Percentiles rank a stretch among this genome's conserved stretches.
These are phyloP conservation scores for Chrysotoxum bicinctum DNA, from an alignment of 2,888 invertebrate genomes.

Conservation along the genomic window DNA sequence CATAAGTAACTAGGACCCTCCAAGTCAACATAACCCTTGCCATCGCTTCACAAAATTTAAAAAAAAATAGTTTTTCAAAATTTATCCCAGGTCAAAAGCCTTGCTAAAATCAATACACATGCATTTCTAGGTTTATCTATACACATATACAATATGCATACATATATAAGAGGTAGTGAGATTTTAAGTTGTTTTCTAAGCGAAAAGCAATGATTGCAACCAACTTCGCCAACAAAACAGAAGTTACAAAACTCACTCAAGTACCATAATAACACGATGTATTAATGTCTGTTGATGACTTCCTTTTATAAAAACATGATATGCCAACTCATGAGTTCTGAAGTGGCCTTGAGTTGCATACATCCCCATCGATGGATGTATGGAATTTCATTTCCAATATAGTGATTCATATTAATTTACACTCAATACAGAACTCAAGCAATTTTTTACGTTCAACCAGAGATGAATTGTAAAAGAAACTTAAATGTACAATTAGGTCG, in stretches of 20 bases:
- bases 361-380: neutral
- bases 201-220: too few relatives aligned
- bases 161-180: too few relatives aligned
- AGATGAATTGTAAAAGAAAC: neutral
- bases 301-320: neutral
- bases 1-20: too few relatives aligned
- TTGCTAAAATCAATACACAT: too few relatives aligned
- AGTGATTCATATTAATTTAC: slow-evolving; percentile 14
- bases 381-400: slow-evolving; percentile 26
- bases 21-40: too few relatives aligned
- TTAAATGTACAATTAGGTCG: too few relatives aligned
- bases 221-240: neutral
- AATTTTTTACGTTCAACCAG: neutral
- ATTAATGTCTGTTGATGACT: neutral
- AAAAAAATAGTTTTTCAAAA: too few relatives aligned
- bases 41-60: too few relatives aligned
- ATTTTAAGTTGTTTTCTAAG: too few relatives aligned
- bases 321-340: neutral
- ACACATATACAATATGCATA: too few relatives aligned
- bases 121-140: too few relatives aligned
- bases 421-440: slow-evolving; percentile 4
- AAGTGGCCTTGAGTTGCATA: slow-evolving; percentile 19
- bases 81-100: too few relatives aligned
- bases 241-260: neutral
- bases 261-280: neutral